phyloP scores from a whole-genome alignment of 2,797 vertebrate species.

The Tiaroga cobitis region DNA sequence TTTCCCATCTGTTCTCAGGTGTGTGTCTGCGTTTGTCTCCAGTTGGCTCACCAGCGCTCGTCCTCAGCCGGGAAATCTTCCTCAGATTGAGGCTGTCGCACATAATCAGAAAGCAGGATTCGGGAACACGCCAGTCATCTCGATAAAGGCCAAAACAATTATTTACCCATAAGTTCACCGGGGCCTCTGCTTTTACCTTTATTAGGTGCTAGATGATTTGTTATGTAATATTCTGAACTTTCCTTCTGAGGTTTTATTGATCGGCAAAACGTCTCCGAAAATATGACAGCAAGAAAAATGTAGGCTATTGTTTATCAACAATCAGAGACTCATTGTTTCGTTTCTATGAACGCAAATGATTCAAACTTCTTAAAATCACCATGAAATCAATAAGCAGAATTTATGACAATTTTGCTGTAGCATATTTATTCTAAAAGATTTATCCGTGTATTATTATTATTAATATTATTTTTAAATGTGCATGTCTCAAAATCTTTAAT shows the following conservation, averaged over 20 bases:
- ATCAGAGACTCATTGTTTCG: background rate
- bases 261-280: background rate
- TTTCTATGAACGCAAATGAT: background rate
- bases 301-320: constrained; percentile 22
- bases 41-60: background rate
- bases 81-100: constrained; percentile 30
- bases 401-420: background rate
- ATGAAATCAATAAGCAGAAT: background rate
- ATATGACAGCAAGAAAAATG: background rate
- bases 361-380: background rate
- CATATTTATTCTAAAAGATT: background rate
- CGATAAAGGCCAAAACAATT: constrained; percentile 64
- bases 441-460: too few relatives aligned
- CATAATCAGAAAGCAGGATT: constrained; percentile 70
- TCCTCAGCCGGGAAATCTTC: background rate
- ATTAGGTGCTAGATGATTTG: constrained; percentile 45
- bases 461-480: too few relatives aligned
- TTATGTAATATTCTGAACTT: constrained; percentile 39
- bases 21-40: constrained; percentile 31
- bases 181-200: constrained; percentile 15
- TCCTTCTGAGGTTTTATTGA: constrained; percentile 48
- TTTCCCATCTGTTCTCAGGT: constrained; percentile 54
- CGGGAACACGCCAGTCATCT: constrained; percentile 67
- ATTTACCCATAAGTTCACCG: constrained; percentile 37
- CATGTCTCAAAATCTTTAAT: too few relatives aligned